These are phyloP conservation scores for Drosophila hamatofila DNA, from an alignment of 2,888 invertebrate genomes.

Conservation along the genomic window DNA sequence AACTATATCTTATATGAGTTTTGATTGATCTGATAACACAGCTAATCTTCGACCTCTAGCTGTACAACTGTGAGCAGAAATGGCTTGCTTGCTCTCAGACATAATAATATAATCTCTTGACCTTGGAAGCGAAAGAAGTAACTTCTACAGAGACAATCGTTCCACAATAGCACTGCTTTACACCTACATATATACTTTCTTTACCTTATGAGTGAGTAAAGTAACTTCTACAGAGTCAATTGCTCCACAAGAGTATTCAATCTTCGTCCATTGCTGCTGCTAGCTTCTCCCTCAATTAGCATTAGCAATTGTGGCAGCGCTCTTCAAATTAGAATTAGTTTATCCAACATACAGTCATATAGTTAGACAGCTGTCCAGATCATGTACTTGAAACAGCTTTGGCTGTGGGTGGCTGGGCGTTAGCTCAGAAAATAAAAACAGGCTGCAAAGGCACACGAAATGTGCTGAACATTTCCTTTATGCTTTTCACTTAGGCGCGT, in stretches of 20 bases:
- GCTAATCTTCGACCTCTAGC: no score
- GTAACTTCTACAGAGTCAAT: not conserved
- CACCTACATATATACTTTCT: not conserved
- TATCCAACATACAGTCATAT: conserved; percentile 3
- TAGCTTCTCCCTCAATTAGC: not conserved
- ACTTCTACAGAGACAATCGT: no score
- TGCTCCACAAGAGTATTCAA: not conserved
- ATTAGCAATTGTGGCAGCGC: conserved; percentile 8
- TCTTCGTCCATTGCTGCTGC: not conserved
- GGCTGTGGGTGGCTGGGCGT: not conserved
- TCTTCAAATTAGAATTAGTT: conserved; percentile 12
- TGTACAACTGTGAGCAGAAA: no score
- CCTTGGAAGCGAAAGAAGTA: not conserved
- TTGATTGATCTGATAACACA: no score
- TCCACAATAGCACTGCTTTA: no score
- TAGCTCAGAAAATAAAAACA: not conserved
- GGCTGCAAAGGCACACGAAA: conserved; percentile 36
- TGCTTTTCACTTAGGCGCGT: conserved; percentile 70
- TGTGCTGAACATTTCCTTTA: conserved; percentile 58
- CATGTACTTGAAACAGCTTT: not conserved
- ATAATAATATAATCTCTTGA: not conserved
- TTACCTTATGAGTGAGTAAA: no score
- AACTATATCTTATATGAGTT: no score
- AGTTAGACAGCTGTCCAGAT: conserved; percentile 9
- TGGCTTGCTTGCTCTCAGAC: no score